Evolutionary conservation across 1,140 invertebrate species (phyloP), one percentile per base, ranked within the genome.

Genomic region (Anastrepha obliqua): DNA sequence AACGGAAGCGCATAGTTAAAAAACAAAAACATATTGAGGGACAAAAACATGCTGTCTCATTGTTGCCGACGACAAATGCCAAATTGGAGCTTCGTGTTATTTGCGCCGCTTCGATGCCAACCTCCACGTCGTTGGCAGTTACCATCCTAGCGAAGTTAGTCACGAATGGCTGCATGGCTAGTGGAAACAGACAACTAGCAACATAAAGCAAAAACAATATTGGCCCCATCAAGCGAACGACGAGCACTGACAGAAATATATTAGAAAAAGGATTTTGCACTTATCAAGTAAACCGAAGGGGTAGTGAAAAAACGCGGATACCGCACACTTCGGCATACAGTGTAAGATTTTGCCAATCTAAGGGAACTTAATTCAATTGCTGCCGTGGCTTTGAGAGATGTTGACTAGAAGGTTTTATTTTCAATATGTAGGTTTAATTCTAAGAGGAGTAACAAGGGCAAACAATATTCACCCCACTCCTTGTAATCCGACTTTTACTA

Each of bases 1-100:
- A 81, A 81, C 74, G 74, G 74, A 81, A 81, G 42, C 55, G 47
- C 74, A 81, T 81, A 55, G 17, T 81, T 81, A 81, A 67, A 67
- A 7, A 67, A 67, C 20, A 67, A 67, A 20, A 67, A 81, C 51
- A 55, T 20, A 55, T 2, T 6, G 20, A 81, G 74, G 60, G 17
- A 81, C 55, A 55, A 81, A 81, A 55, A 55, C 74, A 81, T 81
- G 47, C 55, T 29, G 47, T 44, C 29, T 29, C 74, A 55, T 81
- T 81, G 74, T 81, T 81, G 47, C 11, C 47, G 74, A n/a, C 17
- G 47, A 81, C 74, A 81, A 81, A 81, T 81, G 74, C 74, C 47
- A 81, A 51, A 81, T 47, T 81, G 74, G 74, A 55, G 74, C 74
- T 81, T 55, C 47, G 74, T 81, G 74, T 81, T 47, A 51, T 81